Evolutionary conservation across 2,113 vertebrate species (phyloP).

Genomic region (Ameiurus melas): DNA sequence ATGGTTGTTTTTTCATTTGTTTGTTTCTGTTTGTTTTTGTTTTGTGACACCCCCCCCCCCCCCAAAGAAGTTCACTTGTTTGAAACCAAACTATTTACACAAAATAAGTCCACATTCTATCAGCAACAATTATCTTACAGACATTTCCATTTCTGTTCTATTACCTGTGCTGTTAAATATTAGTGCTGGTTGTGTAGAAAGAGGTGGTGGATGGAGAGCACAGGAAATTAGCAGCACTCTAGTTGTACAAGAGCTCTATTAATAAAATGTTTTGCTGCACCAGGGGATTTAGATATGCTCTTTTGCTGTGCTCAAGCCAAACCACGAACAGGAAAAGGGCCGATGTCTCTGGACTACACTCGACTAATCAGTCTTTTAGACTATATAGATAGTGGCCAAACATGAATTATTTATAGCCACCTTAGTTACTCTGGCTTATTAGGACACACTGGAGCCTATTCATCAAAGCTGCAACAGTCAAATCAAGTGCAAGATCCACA

Average conservation of each 20-base stretch:
- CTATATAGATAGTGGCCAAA: neutral
- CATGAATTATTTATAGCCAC: conserved; percentile 23
- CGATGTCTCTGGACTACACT: neutral
- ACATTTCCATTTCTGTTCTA: neutral
- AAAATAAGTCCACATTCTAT: neutral
- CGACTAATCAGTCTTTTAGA: conserved; percentile 10
- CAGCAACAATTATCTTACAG: neutral
- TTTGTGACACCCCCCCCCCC: too few species aligned
- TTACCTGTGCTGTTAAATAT: neutral
- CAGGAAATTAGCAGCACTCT: conserved; percentile 21
- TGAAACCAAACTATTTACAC: conserved; percentile 13
- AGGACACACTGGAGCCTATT: neutral
- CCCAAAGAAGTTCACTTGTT: too few species aligned
- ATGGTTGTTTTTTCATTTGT: too few species aligned
- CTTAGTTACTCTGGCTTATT: neutral
- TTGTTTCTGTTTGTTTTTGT: neutral
- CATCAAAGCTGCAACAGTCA: neutral
- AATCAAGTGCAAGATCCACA: neutral
- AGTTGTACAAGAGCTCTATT: conserved; percentile 22
- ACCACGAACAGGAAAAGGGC: neutral
- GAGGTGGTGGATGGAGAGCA: neutral
- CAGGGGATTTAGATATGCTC: neutral
- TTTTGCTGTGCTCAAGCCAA: neutral
- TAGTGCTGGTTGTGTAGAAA: neutral
- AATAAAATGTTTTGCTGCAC: neutral